Percentiles rank a stretch among this genome's conserved stretches.
Conservation (phyloP, 2,888 invertebrate species). For the Erynnis tages region DNA sequence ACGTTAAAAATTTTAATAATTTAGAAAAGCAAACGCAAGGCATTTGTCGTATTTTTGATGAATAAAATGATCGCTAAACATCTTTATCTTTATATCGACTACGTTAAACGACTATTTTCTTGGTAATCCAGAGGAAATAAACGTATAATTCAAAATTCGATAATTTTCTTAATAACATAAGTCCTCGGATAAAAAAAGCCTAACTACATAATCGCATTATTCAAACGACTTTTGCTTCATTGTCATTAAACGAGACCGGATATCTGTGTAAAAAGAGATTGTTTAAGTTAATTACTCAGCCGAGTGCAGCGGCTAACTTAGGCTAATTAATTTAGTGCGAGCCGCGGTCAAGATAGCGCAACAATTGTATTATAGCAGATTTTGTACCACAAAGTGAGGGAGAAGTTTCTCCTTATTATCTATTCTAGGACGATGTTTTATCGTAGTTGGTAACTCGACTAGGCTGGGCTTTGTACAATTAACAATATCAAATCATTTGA, state of each 20-base stretch:
- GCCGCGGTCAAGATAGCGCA: constrained; percentile 48
- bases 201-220: constrained; percentile 20
- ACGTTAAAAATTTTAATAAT: no score
- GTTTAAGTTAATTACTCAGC: constrained; percentile 52
- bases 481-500: no score
- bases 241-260: constrained; percentile 35
- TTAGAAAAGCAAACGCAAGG: no score
- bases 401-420: constrained; percentile 3
- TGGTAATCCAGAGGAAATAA: no score
- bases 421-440: not conserved
- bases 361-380: constrained; percentile 52
- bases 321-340: constrained; percentile 49
- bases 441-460: not conserved
- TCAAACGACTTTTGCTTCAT: constrained; percentile 30
- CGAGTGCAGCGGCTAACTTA: constrained; percentile 45
- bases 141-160: no score
- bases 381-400: constrained; percentile 36
- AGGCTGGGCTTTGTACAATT: no score
- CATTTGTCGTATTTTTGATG: no score
- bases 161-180: not conserved
- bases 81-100: no score
- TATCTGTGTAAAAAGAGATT: constrained; percentile 42
- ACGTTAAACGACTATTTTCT: no score
- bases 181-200: not conserved
- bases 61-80: no score